phyloP scores from a whole-genome alignment of 2,113 vertebrate genomes.

The Sebastes schlegelii region DNA sequence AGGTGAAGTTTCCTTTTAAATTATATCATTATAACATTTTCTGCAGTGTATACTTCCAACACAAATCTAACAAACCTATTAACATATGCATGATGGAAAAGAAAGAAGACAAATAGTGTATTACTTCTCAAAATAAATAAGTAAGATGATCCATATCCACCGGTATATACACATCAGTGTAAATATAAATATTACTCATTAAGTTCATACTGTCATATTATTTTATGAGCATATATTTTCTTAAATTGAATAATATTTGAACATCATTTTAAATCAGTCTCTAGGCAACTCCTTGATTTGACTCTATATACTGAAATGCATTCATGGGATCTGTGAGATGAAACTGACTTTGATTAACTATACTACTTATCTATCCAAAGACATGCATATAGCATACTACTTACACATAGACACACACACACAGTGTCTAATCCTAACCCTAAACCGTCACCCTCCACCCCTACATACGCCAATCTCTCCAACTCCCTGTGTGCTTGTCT shows the following conservation, averaged over 20 bases:
- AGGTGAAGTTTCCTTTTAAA: neutral
- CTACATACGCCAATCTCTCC: constrained; percentile 56
- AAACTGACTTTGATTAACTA: neutral
- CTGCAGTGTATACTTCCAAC: neutral
- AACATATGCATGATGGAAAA: neutral
- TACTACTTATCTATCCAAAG: neutral
- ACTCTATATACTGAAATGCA: neutral
- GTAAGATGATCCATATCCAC: neutral
- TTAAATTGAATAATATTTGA: neutral
- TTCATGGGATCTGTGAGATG: neutral
- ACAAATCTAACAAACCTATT: neutral
- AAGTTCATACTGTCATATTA: too few species aligned
- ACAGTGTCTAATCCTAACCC: constrained; percentile 41
- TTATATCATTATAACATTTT: neutral
- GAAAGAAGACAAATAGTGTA: neutral
- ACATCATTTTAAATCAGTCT: neutral
- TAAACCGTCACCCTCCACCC: constrained; percentile 26
- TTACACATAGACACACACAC: neutral
- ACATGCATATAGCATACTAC: neutral
- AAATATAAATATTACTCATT: neutral
- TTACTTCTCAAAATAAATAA: neutral
- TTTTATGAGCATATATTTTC: neutral
- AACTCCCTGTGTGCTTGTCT: constrained; percentile 53
- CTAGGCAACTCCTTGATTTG: neutral
- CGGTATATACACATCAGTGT: neutral